phyloP scores from a whole-genome alignment of 2,888 invertebrate species.

The Tetragnatha montana region DNA sequence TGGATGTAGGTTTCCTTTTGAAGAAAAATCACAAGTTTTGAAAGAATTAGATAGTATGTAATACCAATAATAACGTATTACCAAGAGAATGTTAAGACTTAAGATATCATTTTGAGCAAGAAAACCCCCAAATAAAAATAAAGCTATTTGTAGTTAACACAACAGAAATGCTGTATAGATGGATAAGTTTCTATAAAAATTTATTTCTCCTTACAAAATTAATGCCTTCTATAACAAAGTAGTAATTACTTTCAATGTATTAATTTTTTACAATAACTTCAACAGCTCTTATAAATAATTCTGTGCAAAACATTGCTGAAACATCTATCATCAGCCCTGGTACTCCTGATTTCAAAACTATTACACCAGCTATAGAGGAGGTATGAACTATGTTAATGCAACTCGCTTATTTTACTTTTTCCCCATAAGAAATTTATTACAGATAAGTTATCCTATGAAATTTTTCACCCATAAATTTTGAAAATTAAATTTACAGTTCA shows the following conservation, averaged over 20 bases:
- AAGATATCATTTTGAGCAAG: too few species aligned
- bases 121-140: neutral
- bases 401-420: neutral
- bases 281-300: slow-evolving; percentile 56
- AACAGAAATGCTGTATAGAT: neutral
- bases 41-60: too few species aligned
- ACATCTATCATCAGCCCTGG: slow-evolving; percentile 54
- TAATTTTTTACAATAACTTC: neutral
- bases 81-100: too few species aligned
- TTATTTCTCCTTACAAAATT: neutral
- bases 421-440: neutral
- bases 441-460: neutral
- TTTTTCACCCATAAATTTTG: too few species aligned
- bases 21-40: too few species aligned
- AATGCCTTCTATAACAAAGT: too few species aligned
- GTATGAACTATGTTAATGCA: neutral
- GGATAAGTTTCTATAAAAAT: neutral
- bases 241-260: neutral
- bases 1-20: too few species aligned
- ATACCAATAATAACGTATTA: too few species aligned
- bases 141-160: neutral
- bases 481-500: too few species aligned
- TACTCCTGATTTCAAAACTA: neutral
- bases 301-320: slow-evolving; percentile 53
- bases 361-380: neutral